Base-by-base conservation (phyloP, 92 coral and sea anemone species). In the Epizoanthus ramosus region DNA sequence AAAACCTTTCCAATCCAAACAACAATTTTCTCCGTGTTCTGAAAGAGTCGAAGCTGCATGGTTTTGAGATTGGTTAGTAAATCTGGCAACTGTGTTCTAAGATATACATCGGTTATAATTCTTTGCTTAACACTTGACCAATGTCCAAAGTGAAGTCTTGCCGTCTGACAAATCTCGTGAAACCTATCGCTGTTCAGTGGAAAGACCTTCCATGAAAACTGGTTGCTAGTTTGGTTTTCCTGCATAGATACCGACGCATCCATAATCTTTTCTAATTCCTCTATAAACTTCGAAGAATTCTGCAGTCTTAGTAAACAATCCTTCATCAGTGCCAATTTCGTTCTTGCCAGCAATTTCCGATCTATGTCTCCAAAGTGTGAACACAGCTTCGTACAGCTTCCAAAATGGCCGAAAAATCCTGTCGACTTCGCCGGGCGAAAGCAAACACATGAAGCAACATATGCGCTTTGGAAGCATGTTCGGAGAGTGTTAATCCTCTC, bases 121-220 rank as follows among this genome's bases (percentile, higher is more conserved):
- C 86, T 84, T 79, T 91, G 86, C 52, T 72, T 79, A 74, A 91
- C 71, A 67, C 85, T 53, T 31, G 89, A 64, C 91, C 96, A 88
- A 74, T 94, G 87, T 24, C 76, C 88, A 23, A 91, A 81, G 43
- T 93, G 98, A 47, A 87, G 60, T 84, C 91, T 94, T 21, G 98
- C 98, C 23, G 85, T 89, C 53, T 94, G 87, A 84, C 98, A 96
- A 19, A 96, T 80, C 63, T 93, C 92, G 68, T 92, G 96, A 74
- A 91, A 93, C 28, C 88, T 88, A 14, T 88, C 89, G 6, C 84
- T 92, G 59, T 88, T 86, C 85, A 93, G 84, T 22, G 88, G 83
- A 59, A 93, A 93, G 18, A 80, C 94, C 52, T 74, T 75, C 57
- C 85, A 83, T 47, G 86, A 65, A 37, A 71, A 66, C 56, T 80